Base-by-base conservation (phyloP, 1,140 invertebrate species). In the Pseudomyrmex concolor region DNA sequence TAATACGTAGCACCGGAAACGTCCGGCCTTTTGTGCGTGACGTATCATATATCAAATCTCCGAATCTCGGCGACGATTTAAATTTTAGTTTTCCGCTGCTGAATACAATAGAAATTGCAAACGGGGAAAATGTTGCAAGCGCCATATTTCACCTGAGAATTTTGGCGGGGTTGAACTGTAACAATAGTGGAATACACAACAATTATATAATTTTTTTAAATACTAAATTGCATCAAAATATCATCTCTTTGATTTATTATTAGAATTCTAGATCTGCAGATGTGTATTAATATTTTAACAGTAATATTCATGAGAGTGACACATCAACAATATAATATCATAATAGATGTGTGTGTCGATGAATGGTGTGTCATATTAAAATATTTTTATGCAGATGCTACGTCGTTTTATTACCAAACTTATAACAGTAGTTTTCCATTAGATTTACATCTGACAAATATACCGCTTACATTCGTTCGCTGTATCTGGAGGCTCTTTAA, bases 21-120 rank as follows among this genome's bases (percentile, higher is more conserved):
- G 4, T 45, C 15, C 12, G 43, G 19, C 55, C 15, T 9, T 78
- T 78, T 80, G 55, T 71, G n/a, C 48, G 43, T 45, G 45, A 17
- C 7, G 19, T 25, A 57, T 43, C 76, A 80, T 80, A 70, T 34
- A 80, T 80, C 76, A 80, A 70, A 80, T 2, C 7, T 25, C 43
- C n/a, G 9, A 51, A 70, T 71, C 43, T 50, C 51, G 25, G 19
- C 15, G 19, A 59, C 19, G 10, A 1, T 80, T 67, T 51, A 59
- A 78, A 64, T 55, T 63, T 81, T 81, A 77, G 67, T 66, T 80
- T 82, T 82, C 43, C 43, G 7, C 54, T 10, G 43, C 22, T 71
- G 54, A 71, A 80, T 64, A 77, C 62, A 77, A 77, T 80, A 59
- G 76, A 71, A 70, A 25, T 9, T 50, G 34, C 34, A 34, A 34